Conservation (phyloP, 2,113 vertebrate genomes). For the Piliocolobus tephrosceles region DNA sequence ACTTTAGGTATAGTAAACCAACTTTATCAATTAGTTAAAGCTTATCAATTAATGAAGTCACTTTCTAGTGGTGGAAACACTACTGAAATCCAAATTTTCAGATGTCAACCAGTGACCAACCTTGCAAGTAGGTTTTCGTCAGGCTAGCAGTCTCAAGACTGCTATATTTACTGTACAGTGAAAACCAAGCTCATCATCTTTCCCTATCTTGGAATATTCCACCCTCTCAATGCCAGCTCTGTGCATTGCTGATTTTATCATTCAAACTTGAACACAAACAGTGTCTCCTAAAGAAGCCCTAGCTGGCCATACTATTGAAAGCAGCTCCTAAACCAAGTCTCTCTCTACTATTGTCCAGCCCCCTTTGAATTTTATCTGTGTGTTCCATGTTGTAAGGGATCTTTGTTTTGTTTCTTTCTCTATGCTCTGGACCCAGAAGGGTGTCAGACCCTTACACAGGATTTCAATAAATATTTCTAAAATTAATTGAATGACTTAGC, state of each 20-base stretch:
- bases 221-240: neutral
- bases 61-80: neutral
- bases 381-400: neutral
- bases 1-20: neutral
- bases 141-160: too few relatives aligned
- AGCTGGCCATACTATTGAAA: neutral
- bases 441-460: neutral
- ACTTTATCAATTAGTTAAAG: neutral
- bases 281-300: neutral
- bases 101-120: neutral
- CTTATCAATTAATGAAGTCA: neutral
- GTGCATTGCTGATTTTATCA: neutral
- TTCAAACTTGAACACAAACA: neutral
- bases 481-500: neutral
- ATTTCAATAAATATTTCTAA: neutral
- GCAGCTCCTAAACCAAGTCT: too few relatives aligned
- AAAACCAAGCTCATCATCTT: neutral
- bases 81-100: neutral
- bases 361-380: neutral
- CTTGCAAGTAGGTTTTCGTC: neutral
- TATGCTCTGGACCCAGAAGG: neutral
- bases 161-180: neutral
- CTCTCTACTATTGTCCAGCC: neutral
- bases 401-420: neutral
- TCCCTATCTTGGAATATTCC: neutral